phyloP scores from a whole-genome alignment of 1,140 invertebrate genomes.

The Hypothenemus hampei region DNA sequence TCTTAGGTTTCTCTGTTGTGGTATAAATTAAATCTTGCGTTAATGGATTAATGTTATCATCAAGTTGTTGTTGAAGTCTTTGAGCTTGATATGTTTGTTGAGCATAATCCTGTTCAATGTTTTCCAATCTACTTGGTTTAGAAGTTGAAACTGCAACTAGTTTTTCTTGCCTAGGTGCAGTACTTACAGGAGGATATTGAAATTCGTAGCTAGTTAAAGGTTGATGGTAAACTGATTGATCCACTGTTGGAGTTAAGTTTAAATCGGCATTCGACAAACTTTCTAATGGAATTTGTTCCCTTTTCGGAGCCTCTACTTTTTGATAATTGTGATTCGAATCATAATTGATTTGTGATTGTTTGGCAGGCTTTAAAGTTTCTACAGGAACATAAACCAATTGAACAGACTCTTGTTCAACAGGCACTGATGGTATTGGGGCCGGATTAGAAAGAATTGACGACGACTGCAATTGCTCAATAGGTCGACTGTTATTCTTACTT shows the following conservation, averaged over 20 bases:
- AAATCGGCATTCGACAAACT: too few relatives aligned
- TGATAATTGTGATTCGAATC: too few relatives aligned
- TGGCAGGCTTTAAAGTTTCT: conserved; percentile 55
- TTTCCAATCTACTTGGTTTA: conserved; percentile 19
- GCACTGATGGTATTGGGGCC: conserved; percentile 1
- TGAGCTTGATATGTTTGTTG: conserved; percentile 48
- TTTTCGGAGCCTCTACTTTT: too few relatives aligned
- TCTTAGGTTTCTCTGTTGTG: conserved; percentile 44
- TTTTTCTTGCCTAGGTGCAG: conserved; percentile 32
- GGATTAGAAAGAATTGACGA: conserved; percentile 11
- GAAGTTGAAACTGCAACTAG: conserved; percentile 22
- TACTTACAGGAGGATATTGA: not conserved
- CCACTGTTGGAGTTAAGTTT: too few relatives aligned
- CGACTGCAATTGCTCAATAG: conserved; percentile 1
- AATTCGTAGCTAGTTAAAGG: not conserved
- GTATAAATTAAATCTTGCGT: conserved; percentile 27
- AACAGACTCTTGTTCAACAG: conserved; percentile 56
- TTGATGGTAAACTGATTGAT: not conserved
- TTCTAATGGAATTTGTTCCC: too few relatives aligned
- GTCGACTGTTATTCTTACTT: not conserved
- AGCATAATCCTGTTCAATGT: conserved; percentile 44
- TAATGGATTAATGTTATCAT: conserved; percentile 26
- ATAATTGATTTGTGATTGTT: not conserved
- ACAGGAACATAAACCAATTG: conserved; percentile 75
- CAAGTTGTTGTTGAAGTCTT: conserved; percentile 46